phyloP scores from a whole-genome alignment of 2,797 vertebrate genomes.

The Intellagama lesueurii region DNA sequence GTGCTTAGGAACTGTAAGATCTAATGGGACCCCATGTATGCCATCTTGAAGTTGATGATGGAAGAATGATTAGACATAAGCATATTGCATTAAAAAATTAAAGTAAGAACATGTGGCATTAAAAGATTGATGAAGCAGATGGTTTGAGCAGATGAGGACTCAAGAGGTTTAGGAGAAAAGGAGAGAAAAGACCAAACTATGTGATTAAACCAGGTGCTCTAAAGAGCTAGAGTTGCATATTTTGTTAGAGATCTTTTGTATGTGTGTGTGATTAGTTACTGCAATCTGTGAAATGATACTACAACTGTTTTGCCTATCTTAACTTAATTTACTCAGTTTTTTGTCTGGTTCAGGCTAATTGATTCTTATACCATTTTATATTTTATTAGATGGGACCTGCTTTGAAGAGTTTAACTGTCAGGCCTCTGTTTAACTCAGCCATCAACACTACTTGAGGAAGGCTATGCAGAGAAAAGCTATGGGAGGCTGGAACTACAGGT shows the following conservation, averaged over 20 bases:
- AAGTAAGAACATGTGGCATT: not conserved
- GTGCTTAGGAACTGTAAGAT: not conserved
- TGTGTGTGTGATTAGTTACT: not conserved
- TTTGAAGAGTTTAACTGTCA: not conserved
- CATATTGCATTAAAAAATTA: not conserved
- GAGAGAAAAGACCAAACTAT: too few species aligned
- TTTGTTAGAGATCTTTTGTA: not conserved
- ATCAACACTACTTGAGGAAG: not conserved
- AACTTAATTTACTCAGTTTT: too few species aligned
- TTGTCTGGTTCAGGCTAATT: not conserved
- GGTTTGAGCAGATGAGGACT: too few species aligned
- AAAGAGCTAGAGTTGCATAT: not conserved
- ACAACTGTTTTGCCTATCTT: not conserved
- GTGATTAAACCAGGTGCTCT: too few species aligned
- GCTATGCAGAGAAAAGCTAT: not conserved
- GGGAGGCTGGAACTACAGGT: too few species aligned
- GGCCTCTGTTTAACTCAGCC: not conserved
- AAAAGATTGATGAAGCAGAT: not conserved
- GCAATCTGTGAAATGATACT: not conserved
- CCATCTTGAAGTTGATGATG: not conserved
- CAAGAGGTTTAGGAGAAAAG: too few species aligned
- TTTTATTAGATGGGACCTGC: not conserved
- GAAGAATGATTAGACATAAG: not conserved
- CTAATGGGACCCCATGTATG: not conserved
- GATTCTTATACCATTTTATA: not conserved